Evolutionary conservation across 1,140 invertebrate genomes (phyloP).

Genomic region (Oryzaephilus surinamensis): DNA sequence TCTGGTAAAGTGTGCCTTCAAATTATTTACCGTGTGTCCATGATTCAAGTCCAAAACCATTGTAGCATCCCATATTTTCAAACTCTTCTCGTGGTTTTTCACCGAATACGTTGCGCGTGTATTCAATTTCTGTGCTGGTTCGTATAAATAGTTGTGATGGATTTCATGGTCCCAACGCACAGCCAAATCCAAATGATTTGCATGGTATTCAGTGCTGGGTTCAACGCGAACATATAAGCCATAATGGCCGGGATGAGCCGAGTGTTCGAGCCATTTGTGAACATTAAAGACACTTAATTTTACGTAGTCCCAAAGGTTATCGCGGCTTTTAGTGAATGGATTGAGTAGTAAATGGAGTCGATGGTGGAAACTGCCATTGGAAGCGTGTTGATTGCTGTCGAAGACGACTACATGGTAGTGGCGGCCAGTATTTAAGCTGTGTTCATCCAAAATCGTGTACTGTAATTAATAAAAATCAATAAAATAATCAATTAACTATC

Average conservation of each 20-base stretch:
- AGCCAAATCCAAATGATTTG: slow-evolving; percentile 20
- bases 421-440: slow-evolving; percentile 30
- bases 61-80: slow-evolving; percentile 32
- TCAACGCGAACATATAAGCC: slow-evolving; percentile 9
- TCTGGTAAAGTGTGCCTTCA: slow-evolving; percentile 31
- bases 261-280: neutral
- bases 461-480: slow-evolving; percentile 9
- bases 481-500: neutral
- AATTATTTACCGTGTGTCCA: slow-evolving; percentile 23
- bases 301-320: too few species aligned
- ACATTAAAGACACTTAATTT: neutral
- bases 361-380: slow-evolving; percentile 3
- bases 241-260: slow-evolving; percentile 8
- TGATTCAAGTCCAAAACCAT: slow-evolving; percentile 25
- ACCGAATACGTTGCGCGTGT: slow-evolving; percentile 13
- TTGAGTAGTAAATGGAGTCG: neutral
- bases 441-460: slow-evolving; percentile 18
- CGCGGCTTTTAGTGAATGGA: too few species aligned
- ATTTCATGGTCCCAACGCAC: slow-evolving; percentile 14
- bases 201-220: slow-evolving; percentile 14
- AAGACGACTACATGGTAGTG: slow-evolving; percentile 23
- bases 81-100: slow-evolving; percentile 23
- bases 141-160: slow-evolving; percentile 3
- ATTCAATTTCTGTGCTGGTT: slow-evolving; percentile 16
- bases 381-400: slow-evolving; percentile 14